Conservation (phyloP, 1,140 invertebrate species). For the Aphis craccivora region DNA sequence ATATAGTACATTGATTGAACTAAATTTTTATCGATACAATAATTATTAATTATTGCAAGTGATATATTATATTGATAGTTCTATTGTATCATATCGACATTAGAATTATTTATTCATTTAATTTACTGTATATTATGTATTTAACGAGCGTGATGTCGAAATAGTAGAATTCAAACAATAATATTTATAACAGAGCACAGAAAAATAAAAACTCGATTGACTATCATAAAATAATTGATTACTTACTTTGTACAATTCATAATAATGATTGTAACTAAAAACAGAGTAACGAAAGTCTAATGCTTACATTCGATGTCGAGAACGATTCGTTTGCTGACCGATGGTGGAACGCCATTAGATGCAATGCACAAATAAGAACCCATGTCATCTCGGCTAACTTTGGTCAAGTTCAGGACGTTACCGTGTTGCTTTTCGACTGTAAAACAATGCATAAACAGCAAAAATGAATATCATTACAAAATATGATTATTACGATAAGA, state of each 20-base stretch:
- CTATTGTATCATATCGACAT: not conserved
- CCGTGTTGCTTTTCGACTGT: conserved; percentile 71
- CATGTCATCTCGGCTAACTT: conserved; percentile 86
- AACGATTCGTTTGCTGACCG: conserved; percentile 76
- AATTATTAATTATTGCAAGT: not conserved
- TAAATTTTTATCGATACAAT: not conserved
- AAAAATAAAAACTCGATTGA: not conserved
- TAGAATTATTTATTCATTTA: not conserved
- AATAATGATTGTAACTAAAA: not conserved
- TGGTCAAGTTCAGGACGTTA: conserved; percentile 77
- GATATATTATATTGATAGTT: too few species aligned
- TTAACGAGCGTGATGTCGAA: not conserved
- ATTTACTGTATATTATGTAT: too few species aligned
- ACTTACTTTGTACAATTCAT: not conserved
- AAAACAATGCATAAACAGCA: conserved; percentile 60
- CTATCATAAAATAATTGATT: not conserved
- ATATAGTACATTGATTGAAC: not conserved
- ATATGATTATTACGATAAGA: not conserved
- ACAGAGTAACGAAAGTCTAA: not conserved
- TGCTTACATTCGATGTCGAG: conserved; percentile 63
- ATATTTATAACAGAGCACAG: not conserved
- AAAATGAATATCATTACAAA: conserved; percentile 14
- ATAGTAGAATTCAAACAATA: not conserved
- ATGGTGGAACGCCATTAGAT: conserved; percentile 85
- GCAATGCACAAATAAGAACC: conserved; percentile 85